Base-by-base conservation (phyloP, 2,888 invertebrate genomes). In the Ametastegia equiseti region DNA sequence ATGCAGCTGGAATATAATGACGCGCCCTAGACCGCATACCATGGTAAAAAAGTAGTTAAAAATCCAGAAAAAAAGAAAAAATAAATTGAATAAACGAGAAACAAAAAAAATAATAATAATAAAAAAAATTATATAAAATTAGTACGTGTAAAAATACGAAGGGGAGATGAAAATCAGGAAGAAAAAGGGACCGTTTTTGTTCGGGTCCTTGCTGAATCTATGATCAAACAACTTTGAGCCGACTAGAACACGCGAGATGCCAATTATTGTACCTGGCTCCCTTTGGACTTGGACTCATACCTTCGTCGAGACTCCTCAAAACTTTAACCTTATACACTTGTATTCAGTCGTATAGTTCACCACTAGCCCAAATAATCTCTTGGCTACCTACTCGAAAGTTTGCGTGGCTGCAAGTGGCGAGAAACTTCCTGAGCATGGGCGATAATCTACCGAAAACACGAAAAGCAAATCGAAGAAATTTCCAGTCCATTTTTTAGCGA, bases 211-310 rank as follows among this genome's bases (percentile, higher is more conserved):
- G 45, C 71, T 23, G 42, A 60, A 78, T 78, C 60, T 57, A 78
- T 60, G 63, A 78, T 78, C 78, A 60, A 78, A 78, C 60, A 57
- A 78, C 60, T 78, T 63, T 19, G 60, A 60, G 42, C 42, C 78
- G 78, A 39, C 45, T 11, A 13, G 33, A 63, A 39, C 78, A 78
- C 78, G 78, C 78, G 78, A 78, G 78, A 63, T 57, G 63, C 39
- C 54, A 54, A 75, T 78, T 78, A 78, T 60, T 63, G 30, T 36
- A 42, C 23, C 78, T 42, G 15, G 7, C 50, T 23, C 19, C 2
- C 42, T 50, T 33, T 33, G 50, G n/a, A n/a, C 23, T 30, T n/a
- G 33, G 50, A 30, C 69, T 42, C 23, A 23, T 19, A n/a, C 39
- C 33, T 42, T 39, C 39, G 69, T 63, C 63, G 33, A 30, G 33